Base-by-base conservation (phyloP, 2,797 vertebrate species). In the Fringilla coelebs region DNA sequence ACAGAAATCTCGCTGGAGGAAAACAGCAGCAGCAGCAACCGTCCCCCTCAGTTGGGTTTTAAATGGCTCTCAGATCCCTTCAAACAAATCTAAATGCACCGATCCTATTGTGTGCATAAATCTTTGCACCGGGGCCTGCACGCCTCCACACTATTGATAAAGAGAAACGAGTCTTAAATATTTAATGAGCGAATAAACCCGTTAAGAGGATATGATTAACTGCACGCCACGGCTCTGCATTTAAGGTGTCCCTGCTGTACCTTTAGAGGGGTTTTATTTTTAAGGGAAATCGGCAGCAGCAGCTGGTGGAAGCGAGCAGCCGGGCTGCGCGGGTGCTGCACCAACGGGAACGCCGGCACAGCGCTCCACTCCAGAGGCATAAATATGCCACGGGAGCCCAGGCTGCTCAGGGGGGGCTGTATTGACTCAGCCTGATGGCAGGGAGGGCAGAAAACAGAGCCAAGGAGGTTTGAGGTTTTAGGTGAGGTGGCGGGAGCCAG, bases 171-270 rank as follows among this genome's bases (percentile, higher is more conserved):
- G 91, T 93, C 96, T 98, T 97, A 96, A 97, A 97, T 97, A 97
- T 97, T 97, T 97, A 96, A 97, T 96, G 97, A 97, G 92, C 93
- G 95, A 98, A 97, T 97, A 97, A 97, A 96, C 96, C 96, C 96
- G 96, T 97, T 98, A 97, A 97, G 97, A 97, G 96, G 96, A 96
- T 93, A 97, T 96, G 97, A 98, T 97, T 95, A 96, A 96, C 92
- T 91, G 95, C 93, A 91, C 70, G 94, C 79, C 67, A 78, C 77
- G 52, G 92, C 93, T 88, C 88, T 73, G 92, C 94, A 83, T 96
- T 97, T 93, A 95, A 93, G 90, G 87, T 71, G 57, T 87, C 90
- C 90, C 93, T 89, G 92, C 93, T 54, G 60, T 89, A 94, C 95
- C 96, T 96, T 95, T 90, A 91, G 89, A 82, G 77, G 91, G 90